A percentile compares a stretch with the other conserved stretches of the same genome.
phyloP scores from a whole-genome alignment of 2,888 invertebrate genomes.

The Pachliopta kotzebuea region DNA sequence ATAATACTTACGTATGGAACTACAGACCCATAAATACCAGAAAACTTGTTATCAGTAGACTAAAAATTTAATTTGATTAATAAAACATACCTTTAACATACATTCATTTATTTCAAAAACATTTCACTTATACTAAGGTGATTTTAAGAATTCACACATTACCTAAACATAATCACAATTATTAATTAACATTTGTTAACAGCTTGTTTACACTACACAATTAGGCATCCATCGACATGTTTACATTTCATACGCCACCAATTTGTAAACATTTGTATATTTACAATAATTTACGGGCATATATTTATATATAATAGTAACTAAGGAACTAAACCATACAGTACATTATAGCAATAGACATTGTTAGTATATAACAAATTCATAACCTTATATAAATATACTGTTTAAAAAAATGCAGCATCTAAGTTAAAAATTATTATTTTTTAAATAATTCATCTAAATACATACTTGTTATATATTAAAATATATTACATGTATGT shows the following conservation, averaged over 20 bases:
- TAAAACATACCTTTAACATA: constrained; percentile 11
- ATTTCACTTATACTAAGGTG: constrained; percentile 17
- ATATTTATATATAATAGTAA: neutral
- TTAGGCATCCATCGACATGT: neutral
- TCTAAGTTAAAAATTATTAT: neutral
- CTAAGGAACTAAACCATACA: neutral
- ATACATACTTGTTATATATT: too few species aligned
- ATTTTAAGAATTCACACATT: constrained; percentile 30
- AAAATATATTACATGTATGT: too few species aligned
- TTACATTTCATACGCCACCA: neutral
- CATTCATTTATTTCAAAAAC: constrained; percentile 27
- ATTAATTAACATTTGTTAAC: neutral
- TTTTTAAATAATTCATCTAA: neutral
- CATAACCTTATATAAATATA: neutral
- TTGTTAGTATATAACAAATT: too few species aligned
- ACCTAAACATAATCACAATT: constrained; percentile 31
- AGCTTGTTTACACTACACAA: neutral
- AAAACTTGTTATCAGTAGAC: too few species aligned
- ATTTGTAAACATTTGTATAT: neutral
- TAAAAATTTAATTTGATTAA: neutral
- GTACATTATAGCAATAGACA: neutral
- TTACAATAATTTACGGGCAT: neutral
- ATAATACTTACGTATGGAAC: too few species aligned
- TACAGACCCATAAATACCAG: too few species aligned
- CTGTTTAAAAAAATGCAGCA: neutral